Conservation (phyloP, 2,113 vertebrate genomes). For the Erythrocercus mccallii region DNA sequence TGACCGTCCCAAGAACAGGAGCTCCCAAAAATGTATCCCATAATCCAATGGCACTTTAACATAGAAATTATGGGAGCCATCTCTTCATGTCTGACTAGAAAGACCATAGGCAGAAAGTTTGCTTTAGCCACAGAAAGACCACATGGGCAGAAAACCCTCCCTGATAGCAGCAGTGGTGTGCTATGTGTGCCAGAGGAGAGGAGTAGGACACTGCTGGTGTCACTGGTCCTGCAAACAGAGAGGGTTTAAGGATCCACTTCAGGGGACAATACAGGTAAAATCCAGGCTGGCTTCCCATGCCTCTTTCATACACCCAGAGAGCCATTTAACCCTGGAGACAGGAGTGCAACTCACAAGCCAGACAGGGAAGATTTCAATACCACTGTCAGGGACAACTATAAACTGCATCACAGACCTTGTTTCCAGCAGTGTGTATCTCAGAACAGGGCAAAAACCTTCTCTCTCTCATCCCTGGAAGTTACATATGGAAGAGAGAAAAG, state of each 20-base stretch:
- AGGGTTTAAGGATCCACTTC: not conserved
- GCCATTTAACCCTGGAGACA: not conserved
- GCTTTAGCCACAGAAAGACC: not conserved
- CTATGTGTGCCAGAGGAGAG: not conserved
- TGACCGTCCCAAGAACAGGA: not conserved
- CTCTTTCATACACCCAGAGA: not conserved
- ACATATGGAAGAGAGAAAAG: not conserved
- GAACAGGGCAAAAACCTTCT: not conserved
- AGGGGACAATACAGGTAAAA: not conserved
- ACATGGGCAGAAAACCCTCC: not conserved
- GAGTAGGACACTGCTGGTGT: not conserved
- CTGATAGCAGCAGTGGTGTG: not conserved
- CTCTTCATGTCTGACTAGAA: not conserved
- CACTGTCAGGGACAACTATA: not conserved
- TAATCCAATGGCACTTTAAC: not conserved
- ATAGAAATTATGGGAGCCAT: not conserved
- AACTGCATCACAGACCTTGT: not conserved
- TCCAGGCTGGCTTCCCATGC: not conserved
- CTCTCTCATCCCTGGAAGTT: fast-evolving
- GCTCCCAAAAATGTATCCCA: not conserved
- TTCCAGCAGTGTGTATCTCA: not conserved
- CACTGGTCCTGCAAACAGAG: not conserved
- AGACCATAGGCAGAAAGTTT: not conserved
- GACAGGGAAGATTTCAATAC: not conserved
- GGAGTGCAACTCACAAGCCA: not conserved